These are phyloP conservation scores for Lepeophtheirus salmonis DNA, from an alignment of 1,140 invertebrate genomes.

Conservation along the genomic window DNA sequence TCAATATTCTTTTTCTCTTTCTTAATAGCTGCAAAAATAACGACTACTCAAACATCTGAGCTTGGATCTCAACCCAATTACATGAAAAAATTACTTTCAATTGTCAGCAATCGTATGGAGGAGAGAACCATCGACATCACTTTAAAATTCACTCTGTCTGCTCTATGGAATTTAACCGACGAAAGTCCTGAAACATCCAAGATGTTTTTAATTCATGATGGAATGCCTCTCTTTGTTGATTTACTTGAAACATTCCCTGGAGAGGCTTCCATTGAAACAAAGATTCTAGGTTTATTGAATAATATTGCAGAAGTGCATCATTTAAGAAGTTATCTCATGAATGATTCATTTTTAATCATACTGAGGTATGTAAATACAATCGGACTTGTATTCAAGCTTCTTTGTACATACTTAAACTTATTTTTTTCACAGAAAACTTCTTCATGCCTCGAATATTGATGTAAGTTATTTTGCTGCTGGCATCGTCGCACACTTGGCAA, in stretches of 20 bases:
- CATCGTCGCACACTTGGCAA: slow-evolving; percentile 53
- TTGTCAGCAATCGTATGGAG: slow-evolving; percentile 44
- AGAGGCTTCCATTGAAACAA: slow-evolving; percentile 50
- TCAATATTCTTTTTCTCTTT: slow-evolving; percentile 11
- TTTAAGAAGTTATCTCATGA: slow-evolving; percentile 40
- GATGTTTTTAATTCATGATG: slow-evolving; percentile 47
- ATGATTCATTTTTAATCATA: slow-evolving; percentile 40
- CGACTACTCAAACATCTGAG: slow-evolving; percentile 48
- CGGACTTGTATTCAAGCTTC: background rate
- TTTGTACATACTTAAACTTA: background rate
- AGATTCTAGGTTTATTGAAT: slow-evolving; percentile 56
- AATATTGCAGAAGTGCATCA: slow-evolving; percentile 56
- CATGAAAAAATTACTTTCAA: slow-evolving; percentile 48
- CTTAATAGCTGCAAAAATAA: slow-evolving; percentile 42
- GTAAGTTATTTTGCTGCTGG: slow-evolving; percentile 65
- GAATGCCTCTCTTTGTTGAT: slow-evolving; percentile 45
- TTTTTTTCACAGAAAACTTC: slow-evolving; percentile 27
- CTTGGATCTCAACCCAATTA: slow-evolving; percentile 45
- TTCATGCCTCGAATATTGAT: slow-evolving; percentile 49
- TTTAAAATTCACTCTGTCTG: slow-evolving; percentile 57
- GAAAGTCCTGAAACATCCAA: slow-evolving; percentile 20
- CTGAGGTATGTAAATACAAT: slow-evolving; percentile 30
- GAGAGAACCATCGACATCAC: slow-evolving; percentile 45
- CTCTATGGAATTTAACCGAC: slow-evolving; percentile 60
- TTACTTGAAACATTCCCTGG: slow-evolving; percentile 43